Evolutionary conservation across 2,888 invertebrate genomes (phyloP), one percentile per base, ranked within the genome.

Genomic region (Brenthis hecate): DNA sequence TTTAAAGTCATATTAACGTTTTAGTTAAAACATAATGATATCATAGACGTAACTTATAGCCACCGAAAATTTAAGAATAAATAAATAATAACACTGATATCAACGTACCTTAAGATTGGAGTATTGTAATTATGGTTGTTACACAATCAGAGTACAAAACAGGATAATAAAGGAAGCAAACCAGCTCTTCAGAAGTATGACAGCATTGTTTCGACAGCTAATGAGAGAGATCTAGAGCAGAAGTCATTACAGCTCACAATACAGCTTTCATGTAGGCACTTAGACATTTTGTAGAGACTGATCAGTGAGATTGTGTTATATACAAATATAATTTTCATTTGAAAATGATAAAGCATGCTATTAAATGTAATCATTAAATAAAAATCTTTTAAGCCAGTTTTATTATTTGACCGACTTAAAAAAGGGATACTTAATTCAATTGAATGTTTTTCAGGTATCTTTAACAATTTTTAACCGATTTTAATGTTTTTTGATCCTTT

Each of bases 201-300:
- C 66, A 16, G 56, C 62, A 66, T 71, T 68, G 71, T 73, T 56
- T 65, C 63, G 50, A 23, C 58, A 64, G 71, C 71, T 74, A 74
- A 74, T 73, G 74, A 74, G 71, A 69, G 66, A 55, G 63, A 73
- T 69, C 64, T 73, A 58, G 74, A 74, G 74, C 74, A 71, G 68
- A 74, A 74, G 66, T 71, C 68, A 72, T 72, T 70, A 65, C 36
- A 47, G 65, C 61, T 64, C 43, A 56, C 72, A 57, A 71, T 64
- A 65, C 61, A 28, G 60, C 61, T 55, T 66, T 54, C 66, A 53
- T 19, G 54, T 50, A 60, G 19, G 48, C 8, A 58, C 58, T 58
- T 58, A 58, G 58, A 48, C 23, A 28, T 48, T 58, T 23, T 28
- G 48, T 13, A 5, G n/a, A 23, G 28, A 48, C 58, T 58, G 58